phyloP scores from a whole-genome alignment of 2,888 invertebrate genomes.

The Periphyllus acericola region DNA sequence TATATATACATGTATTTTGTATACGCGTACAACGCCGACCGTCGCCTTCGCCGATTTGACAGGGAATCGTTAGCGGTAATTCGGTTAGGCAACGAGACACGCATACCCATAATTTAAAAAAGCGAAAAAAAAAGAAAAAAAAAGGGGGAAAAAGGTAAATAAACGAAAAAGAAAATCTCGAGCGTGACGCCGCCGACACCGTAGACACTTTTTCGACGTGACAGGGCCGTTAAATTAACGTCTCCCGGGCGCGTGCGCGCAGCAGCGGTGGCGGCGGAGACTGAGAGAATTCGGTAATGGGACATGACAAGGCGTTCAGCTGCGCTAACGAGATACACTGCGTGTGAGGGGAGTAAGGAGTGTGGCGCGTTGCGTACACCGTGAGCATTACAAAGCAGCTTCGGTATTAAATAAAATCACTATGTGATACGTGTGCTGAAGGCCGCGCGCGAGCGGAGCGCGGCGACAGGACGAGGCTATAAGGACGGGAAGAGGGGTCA shows the following conservation, averaged over 20 bases:
- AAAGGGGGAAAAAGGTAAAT: constrained; percentile 12
- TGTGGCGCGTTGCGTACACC: background rate
- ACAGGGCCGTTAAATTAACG: constrained; percentile 56
- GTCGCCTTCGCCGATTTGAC: constrained; percentile 17
- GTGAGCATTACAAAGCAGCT: constrained; percentile 54
- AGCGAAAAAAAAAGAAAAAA: background rate
- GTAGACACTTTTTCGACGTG: constrained; percentile 55
- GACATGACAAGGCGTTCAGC: constrained; percentile 57
- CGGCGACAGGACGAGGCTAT: background rate
- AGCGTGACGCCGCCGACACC: constrained; percentile 45
- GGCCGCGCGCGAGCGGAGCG: background rate
- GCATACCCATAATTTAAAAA: constrained; percentile 48
- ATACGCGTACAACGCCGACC: background rate
- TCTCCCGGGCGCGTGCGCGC: background rate
- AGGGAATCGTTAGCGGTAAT: constrained; percentile 57
- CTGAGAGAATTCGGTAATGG: constrained; percentile 49
- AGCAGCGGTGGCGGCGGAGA: background rate
- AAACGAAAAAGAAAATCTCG: constrained; percentile 56
- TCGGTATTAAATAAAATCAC: constrained; percentile 55
- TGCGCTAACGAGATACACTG: constrained; percentile 57
- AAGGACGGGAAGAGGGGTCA: no score
- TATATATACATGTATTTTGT: background rate
- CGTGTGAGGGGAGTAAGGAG: constrained; percentile 7
- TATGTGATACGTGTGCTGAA: constrained; percentile 15
- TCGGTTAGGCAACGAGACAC: constrained; percentile 50